Conservation (phyloP, 2,797 vertebrate species). For the Acanthis flammea region DNA sequence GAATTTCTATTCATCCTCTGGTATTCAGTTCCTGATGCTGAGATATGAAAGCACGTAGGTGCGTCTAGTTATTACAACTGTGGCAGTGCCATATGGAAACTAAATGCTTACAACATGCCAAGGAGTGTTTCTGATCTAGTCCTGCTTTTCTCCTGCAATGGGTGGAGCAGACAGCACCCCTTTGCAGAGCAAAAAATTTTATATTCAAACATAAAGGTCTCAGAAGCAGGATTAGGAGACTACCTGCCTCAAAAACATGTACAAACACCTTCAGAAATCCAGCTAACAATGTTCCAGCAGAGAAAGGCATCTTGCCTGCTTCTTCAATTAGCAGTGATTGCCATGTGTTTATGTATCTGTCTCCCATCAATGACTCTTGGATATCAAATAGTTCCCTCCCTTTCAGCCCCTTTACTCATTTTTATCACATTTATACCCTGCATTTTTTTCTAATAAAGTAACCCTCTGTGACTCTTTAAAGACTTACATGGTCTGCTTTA, state of each 20-base stretch:
- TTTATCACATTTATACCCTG: conserved; percentile 51
- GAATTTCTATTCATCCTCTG: background rate
- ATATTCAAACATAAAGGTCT: background rate
- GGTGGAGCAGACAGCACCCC: background rate
- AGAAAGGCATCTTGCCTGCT: conserved; percentile 17
- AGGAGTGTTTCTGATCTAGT: background rate
- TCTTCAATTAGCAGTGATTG: conserved; percentile 50
- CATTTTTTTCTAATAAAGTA: conserved; percentile 1
- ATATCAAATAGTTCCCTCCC: conserved; percentile 64
- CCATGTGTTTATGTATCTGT: conserved; percentile 56
- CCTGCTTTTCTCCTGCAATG: background rate
- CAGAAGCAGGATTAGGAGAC: background rate
- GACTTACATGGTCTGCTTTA: background rate
- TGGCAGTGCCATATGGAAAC: background rate
- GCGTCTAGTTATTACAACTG: background rate
- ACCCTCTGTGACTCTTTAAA: conserved; percentile 2
- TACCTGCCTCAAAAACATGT: conserved; percentile 34
- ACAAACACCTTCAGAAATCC: background rate
- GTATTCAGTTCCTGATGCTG: background rate
- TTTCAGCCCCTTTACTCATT: conserved; percentile 14
- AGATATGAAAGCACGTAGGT: background rate
- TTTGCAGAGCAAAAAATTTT: background rate
- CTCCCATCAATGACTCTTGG: conserved; percentile 32
- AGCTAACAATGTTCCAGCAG: conserved; percentile 11
- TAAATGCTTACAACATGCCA: background rate